Evolutionary conservation across 2,888 invertebrate species (phyloP).

Genomic region (Conomelus anceps): DNA sequence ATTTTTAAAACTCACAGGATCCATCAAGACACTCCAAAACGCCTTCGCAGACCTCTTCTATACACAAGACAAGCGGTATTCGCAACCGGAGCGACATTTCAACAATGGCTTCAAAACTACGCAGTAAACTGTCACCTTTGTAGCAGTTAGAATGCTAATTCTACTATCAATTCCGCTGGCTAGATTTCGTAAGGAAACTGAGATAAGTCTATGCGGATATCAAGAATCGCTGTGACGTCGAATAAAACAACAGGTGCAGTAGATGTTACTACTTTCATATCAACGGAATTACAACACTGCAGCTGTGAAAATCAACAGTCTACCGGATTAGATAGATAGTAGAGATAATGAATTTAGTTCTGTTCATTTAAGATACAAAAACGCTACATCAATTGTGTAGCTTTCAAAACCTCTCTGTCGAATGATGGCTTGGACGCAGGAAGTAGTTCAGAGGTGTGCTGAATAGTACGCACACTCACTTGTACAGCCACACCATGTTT

Average conservation of each 20-base stretch:
- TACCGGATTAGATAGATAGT: too few species aligned
- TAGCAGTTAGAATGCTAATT: background rate
- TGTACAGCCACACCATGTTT: too few species aligned
- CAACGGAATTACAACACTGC: too few species aligned
- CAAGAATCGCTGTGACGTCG: background rate
- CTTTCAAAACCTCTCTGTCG: too few species aligned
- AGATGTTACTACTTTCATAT: too few species aligned
- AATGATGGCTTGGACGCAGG: too few species aligned
- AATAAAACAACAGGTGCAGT: background rate
- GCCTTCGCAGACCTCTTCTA: slow-evolving; percentile 1
- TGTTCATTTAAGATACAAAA: too few species aligned
- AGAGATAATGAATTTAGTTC: too few species aligned
- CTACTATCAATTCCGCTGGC: background rate
- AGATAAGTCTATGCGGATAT: background rate
- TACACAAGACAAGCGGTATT: background rate
- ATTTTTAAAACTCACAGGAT: background rate
- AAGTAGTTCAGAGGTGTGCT: too few species aligned
- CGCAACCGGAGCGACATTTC: background rate
- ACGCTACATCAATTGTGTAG: too few species aligned
- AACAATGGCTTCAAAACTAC: background rate
- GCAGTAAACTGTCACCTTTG: background rate
- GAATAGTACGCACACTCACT: too few species aligned
- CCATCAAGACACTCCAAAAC: slow-evolving; percentile 1
- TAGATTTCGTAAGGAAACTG: background rate
- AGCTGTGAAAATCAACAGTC: too few species aligned